Percentiles rank a stretch among this genome's conserved stretches.
Evolutionary conservation across 2,797 vertebrate genomes (phyloP).

Genomic region (Notolabrus celidotus): DNA sequence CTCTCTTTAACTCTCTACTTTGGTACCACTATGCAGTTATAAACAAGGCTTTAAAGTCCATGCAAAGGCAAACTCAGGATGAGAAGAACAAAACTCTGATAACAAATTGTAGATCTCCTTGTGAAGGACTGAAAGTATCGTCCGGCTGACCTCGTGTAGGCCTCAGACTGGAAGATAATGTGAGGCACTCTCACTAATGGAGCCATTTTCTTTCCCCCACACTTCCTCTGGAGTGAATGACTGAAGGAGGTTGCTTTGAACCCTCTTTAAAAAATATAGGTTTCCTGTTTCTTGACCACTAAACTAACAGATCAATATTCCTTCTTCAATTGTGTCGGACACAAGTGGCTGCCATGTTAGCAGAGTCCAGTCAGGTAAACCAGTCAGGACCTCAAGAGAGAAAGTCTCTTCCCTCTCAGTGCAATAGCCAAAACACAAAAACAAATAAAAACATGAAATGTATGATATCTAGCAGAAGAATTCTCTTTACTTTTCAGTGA

Average conservation of each 20-base stretch:
- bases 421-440: too few relatives aligned
- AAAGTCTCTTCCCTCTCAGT: not conserved
- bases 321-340: slow-evolving; percentile 5
- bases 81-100: slow-evolving; percentile 14
- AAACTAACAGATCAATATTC: slow-evolving; percentile 42
- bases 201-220: slow-evolving; percentile 52
- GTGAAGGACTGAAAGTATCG: slow-evolving; percentile 34
- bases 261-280: slow-evolving; percentile 27
- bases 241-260: slow-evolving; percentile 41
- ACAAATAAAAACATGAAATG: too few relatives aligned
- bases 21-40: not conserved
- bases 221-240: slow-evolving; percentile 31
- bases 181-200: slow-evolving; percentile 70
- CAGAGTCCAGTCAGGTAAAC: not conserved
- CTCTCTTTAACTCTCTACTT: slow-evolving; percentile 1
- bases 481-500: too few relatives aligned
- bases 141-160: slow-evolving; percentile 46
- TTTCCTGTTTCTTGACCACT: slow-evolving; percentile 57
- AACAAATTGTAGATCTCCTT: slow-evolving; percentile 18
- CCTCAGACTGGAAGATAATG: slow-evolving; percentile 43
- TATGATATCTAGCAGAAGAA: too few relatives aligned
- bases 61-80: slow-evolving; percentile 1
- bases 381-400: not conserved
- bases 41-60: slow-evolving; percentile 5
- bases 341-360: not conserved